Evolutionary conservation across 2,888 invertebrate genomes (phyloP).

Genomic region (Conops quadrifasciatus): DNA sequence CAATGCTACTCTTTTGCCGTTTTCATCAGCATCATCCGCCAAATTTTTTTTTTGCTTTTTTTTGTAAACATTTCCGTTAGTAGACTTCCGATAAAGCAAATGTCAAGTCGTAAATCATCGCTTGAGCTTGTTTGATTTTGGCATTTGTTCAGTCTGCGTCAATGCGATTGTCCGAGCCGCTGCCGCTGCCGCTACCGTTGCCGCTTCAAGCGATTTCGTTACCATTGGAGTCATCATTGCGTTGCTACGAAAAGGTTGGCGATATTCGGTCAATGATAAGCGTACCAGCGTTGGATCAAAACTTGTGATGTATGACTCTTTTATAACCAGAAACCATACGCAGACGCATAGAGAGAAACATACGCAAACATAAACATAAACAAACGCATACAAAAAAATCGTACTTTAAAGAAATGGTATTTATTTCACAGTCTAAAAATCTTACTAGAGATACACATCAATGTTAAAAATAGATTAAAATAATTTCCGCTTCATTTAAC

Average conservation of each 20-base stretch:
- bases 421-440: too few species aligned
- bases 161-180: background rate
- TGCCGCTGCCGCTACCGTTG: background rate
- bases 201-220: too few species aligned
- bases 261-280: conserved; percentile 9
- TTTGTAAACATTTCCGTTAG: conserved; percentile 20
- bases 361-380: too few species aligned
- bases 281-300: background rate
- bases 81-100: conserved; percentile 19
- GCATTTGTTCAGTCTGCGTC: conserved; percentile 9
- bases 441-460: too few species aligned
- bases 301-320: background rate
- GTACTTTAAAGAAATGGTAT: too few species aligned
- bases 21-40: background rate
- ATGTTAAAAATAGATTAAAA: too few species aligned
- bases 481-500: too few species aligned
- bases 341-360: too few species aligned
- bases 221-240: too few species aligned
- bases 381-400: too few species aligned
- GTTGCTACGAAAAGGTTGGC: background rate
- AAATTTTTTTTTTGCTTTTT: background rate
- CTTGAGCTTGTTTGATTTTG: conserved; percentile 22
- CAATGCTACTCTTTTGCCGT: background rate
- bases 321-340: too few species aligned
- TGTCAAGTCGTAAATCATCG: conserved; percentile 29